Conservation (phyloP, 2,113 vertebrate species). For the Pseudorasbora parva region DNA sequence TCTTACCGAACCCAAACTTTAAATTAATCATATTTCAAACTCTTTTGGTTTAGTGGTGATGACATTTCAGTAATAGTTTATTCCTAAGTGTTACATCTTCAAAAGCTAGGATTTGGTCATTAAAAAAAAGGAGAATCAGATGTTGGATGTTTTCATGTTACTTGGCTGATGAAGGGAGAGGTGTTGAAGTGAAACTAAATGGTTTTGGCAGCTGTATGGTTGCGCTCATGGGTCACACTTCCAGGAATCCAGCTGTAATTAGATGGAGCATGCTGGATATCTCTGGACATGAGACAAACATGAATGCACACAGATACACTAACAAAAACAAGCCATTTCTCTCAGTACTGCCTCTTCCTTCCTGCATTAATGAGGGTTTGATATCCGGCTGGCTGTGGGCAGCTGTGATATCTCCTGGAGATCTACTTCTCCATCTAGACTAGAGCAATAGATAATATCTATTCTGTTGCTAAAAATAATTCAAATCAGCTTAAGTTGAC, state of each 20-base stretch:
- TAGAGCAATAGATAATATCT: constrained; percentile 4
- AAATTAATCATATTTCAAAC: background rate
- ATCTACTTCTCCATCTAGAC: background rate
- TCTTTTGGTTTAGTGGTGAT: background rate
- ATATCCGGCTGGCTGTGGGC: constrained; percentile 36
- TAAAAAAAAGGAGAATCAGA: constrained; percentile 14
- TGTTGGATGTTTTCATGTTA: constrained; percentile 39
- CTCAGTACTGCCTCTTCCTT: background rate
- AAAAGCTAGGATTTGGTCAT: background rate
- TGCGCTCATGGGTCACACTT: constrained; percentile 30
- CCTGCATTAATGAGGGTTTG: constrained; percentile 48
- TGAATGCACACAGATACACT: background rate
- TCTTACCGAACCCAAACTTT: background rate
- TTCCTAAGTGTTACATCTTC: background rate
- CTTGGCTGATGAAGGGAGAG: constrained; percentile 53
- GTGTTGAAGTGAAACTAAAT: constrained; percentile 58
- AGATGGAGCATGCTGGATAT: constrained; percentile 58
- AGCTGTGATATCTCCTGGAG: constrained; percentile 32
- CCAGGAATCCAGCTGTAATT: constrained; percentile 63
- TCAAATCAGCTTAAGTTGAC: background rate
- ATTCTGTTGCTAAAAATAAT: background rate
- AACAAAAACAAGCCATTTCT: constrained; percentile 23
- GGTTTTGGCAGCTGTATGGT: constrained; percentile 61
- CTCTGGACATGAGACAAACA: constrained; percentile 49
- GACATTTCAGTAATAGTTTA: background rate